Conservation (phyloP, 2,113 vertebrate genomes). For the Cryptoleucopteryx plumbea region DNA sequence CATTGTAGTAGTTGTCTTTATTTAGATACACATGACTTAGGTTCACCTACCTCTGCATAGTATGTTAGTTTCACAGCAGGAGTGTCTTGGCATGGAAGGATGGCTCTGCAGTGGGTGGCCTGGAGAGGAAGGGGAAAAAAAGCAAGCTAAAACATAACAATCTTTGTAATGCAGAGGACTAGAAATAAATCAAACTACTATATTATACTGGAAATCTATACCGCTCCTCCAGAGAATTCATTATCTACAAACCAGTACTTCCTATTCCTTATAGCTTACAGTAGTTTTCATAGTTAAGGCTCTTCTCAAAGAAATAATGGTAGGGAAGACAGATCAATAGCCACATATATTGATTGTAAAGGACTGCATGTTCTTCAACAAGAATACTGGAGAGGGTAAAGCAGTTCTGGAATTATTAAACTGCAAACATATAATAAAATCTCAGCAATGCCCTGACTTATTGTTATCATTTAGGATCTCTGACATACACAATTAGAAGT, state of each 20-base stretch:
- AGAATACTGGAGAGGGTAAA: background rate
- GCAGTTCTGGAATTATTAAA: background rate
- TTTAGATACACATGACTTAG: background rate
- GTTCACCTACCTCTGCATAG: slow-evolving; percentile 84
- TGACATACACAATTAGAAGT: background rate
- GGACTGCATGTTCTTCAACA: background rate
- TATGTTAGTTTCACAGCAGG: slow-evolving; percentile 94
- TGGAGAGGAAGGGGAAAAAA: background rate
- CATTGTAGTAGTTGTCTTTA: background rate
- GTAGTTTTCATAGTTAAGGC: background rate
- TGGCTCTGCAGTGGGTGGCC: slow-evolving; percentile 92
- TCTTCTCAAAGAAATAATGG: background rate
- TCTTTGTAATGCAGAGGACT: background rate
- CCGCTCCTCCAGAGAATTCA: background rate
- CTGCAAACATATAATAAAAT: background rate
- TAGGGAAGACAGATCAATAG: background rate
- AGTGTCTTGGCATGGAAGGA: slow-evolving; percentile 94
- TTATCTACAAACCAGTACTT: background rate
- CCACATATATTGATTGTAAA: background rate
- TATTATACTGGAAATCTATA: background rate
- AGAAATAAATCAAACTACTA: background rate
- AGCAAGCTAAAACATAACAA: background rate
- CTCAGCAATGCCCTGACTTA: background rate
- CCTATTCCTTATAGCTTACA: background rate
- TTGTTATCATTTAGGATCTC: background rate